Conservation (phyloP, 2,888 invertebrate genomes). For the Nephrocerus scutellatus region DNA sequence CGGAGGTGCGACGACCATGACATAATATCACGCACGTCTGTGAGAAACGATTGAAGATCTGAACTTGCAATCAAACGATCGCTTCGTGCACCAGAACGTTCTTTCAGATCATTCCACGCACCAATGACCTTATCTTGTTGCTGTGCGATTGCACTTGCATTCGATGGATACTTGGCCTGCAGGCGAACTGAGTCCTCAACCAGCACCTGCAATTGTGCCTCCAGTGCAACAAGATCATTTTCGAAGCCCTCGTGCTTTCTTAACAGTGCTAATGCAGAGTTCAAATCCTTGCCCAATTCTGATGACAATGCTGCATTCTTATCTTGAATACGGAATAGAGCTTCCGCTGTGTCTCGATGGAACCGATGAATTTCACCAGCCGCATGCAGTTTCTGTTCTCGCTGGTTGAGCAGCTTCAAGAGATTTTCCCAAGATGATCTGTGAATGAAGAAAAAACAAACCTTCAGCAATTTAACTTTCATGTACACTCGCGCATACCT, state of each 20-base stretch:
- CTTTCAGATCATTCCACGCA: slow-evolving; percentile 81
- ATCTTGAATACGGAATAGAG: slow-evolving; percentile 81
- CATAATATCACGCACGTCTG: slow-evolving; percentile 78
- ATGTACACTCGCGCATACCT: slow-evolving; percentile 29
- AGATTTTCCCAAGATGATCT: slow-evolving; percentile 83
- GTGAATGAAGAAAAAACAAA: slow-evolving; percentile 4
- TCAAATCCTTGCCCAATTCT: slow-evolving; percentile 73
- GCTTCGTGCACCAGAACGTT: slow-evolving; percentile 70
- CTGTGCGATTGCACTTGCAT: slow-evolving; percentile 80
- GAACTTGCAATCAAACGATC: slow-evolving; percentile 79
- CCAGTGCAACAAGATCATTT: slow-evolving; percentile 85
- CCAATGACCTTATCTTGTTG: slow-evolving; percentile 80
- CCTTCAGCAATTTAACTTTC: not conserved
- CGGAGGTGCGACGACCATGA: slow-evolving; percentile 81
- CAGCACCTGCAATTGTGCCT: slow-evolving; percentile 82
- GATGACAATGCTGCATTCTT: slow-evolving; percentile 79
- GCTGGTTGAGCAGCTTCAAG: slow-evolving; percentile 75
- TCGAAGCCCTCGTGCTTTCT: slow-evolving; percentile 88
- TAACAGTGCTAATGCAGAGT: slow-evolving; percentile 73
- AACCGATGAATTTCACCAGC: slow-evolving; percentile 97
- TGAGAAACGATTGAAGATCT: slow-evolving; percentile 81
- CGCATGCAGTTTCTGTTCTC: slow-evolving; percentile 81
- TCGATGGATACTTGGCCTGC: slow-evolving; percentile 83
- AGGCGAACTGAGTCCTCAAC: slow-evolving; percentile 88
- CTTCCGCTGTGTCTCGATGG: slow-evolving; percentile 91